Evolutionary conservation across 2,797 vertebrate species (phyloP), one percentile per base, ranked within the genome.

Genomic region (Carapus acus): DNA sequence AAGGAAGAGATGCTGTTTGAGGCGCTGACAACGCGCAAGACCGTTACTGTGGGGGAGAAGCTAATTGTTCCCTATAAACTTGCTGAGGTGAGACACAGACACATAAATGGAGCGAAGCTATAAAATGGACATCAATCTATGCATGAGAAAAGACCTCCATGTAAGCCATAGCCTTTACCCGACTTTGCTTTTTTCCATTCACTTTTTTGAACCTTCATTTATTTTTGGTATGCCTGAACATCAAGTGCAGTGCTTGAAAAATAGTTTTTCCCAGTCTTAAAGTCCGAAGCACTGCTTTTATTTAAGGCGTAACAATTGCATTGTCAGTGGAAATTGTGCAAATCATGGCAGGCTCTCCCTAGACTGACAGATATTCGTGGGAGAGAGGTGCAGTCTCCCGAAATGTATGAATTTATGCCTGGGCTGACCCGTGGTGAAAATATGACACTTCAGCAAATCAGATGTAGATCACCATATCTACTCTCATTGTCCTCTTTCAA

Each of bases 1-100:
- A 97, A 93, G 83, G 96, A 99, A 73, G 96, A 98, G 78, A 97
- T 91, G 92, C 85, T 99, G 14, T 91, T 95, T 67, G 96, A 99
- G 79, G 94, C 96, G 20, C 78, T 99, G 74, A 94, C 96, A 8
- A 97, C 95, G 1, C 86, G 96, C 60, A 99, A 96, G 83, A 98
- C 96, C 0, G 90, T 99, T 36, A 97, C 96, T 0, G 96, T 97
- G 27, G 96, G 96, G 62, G 95, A 98, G 83, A 97, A 90, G 85
- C 89, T 99, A 68, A 93, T 99, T 20, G 87, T 99, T 49, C 96
- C 96, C 0, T 99, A 99, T 76, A 97, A 90, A 55, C 81, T 97
- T 34, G 78, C 93, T 23, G 96, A 99, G 94, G 96, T 98, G 76
- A 87, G 81, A 22, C 36, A 23, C 9, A 33, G 34, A n/a, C 24